A percentile compares a stretch with the other conserved stretches of the same genome.
These are phyloP conservation scores for zebrafish (Danio rerio) DNA, from an alignment of 2,113 vertebrate genomes.

Conservation along the genomic window DNA sequence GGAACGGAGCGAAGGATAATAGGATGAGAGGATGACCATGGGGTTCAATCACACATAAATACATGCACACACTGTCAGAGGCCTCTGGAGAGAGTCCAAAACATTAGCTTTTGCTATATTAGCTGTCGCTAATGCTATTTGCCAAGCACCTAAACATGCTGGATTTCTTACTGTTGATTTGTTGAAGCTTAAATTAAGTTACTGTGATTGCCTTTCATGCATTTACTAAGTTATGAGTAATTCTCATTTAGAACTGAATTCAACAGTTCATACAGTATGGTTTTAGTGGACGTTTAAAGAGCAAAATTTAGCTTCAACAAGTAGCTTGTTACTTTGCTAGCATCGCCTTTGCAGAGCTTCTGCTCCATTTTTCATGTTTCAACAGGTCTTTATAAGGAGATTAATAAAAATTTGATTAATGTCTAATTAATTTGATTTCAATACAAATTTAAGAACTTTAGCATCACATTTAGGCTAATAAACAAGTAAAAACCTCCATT, in stretches of 20 bases:
- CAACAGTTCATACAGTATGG: too few relatives aligned
- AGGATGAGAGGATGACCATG: slow-evolving; percentile 2
- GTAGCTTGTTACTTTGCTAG: too few relatives aligned
- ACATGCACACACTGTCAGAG: slow-evolving; percentile 3
- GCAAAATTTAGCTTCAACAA: too few relatives aligned
- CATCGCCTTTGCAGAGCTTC: too few relatives aligned
- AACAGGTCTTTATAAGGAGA: too few relatives aligned
- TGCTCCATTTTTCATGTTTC: too few relatives aligned
- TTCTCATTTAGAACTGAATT: not conserved
- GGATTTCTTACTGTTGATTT: not conserved
- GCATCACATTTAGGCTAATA: too few relatives aligned
- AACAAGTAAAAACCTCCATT: too few relatives aligned
- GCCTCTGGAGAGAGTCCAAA: not conserved
- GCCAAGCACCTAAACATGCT: not conserved
- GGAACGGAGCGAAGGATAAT: not conserved
- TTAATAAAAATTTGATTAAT: too few relatives aligned
- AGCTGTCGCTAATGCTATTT: not conserved
- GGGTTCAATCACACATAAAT: not conserved
- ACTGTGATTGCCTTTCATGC: not conserved
- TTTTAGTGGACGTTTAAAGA: too few relatives aligned
- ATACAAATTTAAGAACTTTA: too few relatives aligned
- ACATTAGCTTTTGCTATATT: not conserved
- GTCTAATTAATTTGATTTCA: too few relatives aligned
- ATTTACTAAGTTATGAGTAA: not conserved
- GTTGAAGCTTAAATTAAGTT: not conserved